Base-by-base conservation (phyloP, 2,113 vertebrate species). In the Talpa occidentalis region DNA sequence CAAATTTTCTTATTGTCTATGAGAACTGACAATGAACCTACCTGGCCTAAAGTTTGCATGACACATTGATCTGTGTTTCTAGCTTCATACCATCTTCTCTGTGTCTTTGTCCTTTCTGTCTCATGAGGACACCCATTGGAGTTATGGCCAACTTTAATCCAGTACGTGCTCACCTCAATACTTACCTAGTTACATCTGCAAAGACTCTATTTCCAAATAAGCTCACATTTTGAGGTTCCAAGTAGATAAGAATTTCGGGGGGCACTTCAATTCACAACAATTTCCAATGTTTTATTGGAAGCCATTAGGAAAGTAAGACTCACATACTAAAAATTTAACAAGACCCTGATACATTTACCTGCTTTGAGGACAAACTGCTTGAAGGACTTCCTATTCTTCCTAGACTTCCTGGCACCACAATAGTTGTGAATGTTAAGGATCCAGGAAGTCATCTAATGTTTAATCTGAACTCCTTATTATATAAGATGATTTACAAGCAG, bases 231-330 rank as follows among this genome's bases (percentile, higher is more conserved):
- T 85, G 32, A 84, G 28, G 40, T 73, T 67, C 47, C 9, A 32
- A n/a, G 37, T 73, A 35, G 47, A 67, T 15, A 44, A 49, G 26
- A 86, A 85, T 66, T 90, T 72, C 11, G 24, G 37, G 26, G n/a
- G 10, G 8, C 44, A 84, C 10, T 54, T 59, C n/a, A 42, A 85
- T 90, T 26, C 7, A 44, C 47, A 69, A 37, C 5, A 54, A 62
- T 80, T 80, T 30, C 26, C 76, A 82, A 7, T 37, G 37, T 77
- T 81, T 90, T 74, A 79, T 26, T 89, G 32, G 67, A 90, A 69
- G 19, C 24, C 44, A 81, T 70, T 91, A 87, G 60, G 88, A 82
- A 87, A 91, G 40, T 44, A 74, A 85, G 77, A 87, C 21, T 44
- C 42, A 32, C 5, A 7, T 59, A 59, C 44, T 5, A 54, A 56